Evolutionary conservation across 2,888 invertebrate genomes (phyloP).

Genomic region (Criorhina ranunculi): DNA sequence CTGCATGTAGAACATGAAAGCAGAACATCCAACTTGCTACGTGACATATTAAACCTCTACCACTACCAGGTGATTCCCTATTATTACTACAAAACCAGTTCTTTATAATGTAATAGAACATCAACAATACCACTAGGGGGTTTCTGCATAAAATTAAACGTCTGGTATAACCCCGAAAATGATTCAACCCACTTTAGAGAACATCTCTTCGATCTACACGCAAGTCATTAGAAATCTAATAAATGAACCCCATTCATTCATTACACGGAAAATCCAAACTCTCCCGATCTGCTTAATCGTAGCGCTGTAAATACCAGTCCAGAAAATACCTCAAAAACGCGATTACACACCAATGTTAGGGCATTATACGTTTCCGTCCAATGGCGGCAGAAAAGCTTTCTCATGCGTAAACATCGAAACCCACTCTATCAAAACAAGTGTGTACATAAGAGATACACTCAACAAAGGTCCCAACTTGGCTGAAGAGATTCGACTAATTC

Average conservation of each 20-base stretch:
- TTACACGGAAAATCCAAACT: slow-evolving; percentile 1
- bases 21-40: background rate
- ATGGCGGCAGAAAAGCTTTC: slow-evolving; percentile 16
- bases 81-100: slow-evolving; percentile 5
- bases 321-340: background rate
- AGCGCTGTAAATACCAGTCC: background rate
- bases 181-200: background rate
- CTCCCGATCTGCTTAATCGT: background rate
- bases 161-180: slow-evolving; percentile 3
- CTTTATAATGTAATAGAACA: background rate
- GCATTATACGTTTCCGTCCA: slow-evolving; percentile 5
- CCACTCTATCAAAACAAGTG: slow-evolving; percentile 13
- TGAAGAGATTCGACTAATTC: slow-evolving; percentile 47
- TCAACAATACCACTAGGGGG: background rate
- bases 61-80: slow-evolving; percentile 13
- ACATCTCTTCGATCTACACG: background rate
- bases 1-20: background rate
- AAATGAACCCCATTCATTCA: too few relatives aligned
- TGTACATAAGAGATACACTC: slow-evolving; percentile 28
- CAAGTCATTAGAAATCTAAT: too few relatives aligned
- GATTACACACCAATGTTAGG: background rate
- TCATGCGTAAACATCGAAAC: background rate
- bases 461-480: slow-evolving; percentile 25
- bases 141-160: background rate
- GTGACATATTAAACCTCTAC: background rate